Evolutionary conservation across 2,888 invertebrate genomes (phyloP), one percentile per base, ranked within the genome.

Genomic region (Diarsia rubi): DNA sequence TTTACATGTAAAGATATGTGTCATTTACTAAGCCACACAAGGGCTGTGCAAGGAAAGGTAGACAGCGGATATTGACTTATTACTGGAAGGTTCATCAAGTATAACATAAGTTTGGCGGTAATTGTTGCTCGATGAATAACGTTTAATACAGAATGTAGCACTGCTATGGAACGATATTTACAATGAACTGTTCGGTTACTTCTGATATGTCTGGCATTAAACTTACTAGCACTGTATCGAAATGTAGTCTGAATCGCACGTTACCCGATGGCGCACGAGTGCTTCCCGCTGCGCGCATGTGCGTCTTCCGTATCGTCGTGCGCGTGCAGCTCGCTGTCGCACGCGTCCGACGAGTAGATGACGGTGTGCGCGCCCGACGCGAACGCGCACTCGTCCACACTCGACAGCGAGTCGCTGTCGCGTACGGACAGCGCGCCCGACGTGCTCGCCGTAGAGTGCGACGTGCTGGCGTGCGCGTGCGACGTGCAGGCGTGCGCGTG

Each of bases 181-280:
- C 71, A 73, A 73, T n/a, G 24, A 72, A 49, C 24, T 47, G 16
- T 75, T 45, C n/a, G 4, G 14, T n/a, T 49, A 12, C 2, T 3
- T 77, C 0, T 45, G 24, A 21, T n/a, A 65, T 44, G 24, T 73
- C 42, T n/a, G 21, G n/a, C 6, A n/a, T 44, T 8, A 31, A 16
- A 42, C 8, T 79, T n/a, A 79, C 8, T 79, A 79, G 49, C 44
- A 80, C 24, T 49, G 47, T 27, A 57, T 21, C 6, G 3, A 54
- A 3, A 49, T n/a, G 12, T 54, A 73, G 57, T 27, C 44, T 24
- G 6, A 19, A 42, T 27, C 4, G 42, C 12, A 11, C 31, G 27
- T n/a, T 37, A 81, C 49, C 44, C 74, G 59, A 75, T 81, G 45
- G n/a, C n/a, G 75, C 76, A 81, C 42, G 81, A 75, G 2, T 52